Base-by-base conservation (phyloP, 2,888 invertebrate species). In the Eupithecia centaureata region DNA sequence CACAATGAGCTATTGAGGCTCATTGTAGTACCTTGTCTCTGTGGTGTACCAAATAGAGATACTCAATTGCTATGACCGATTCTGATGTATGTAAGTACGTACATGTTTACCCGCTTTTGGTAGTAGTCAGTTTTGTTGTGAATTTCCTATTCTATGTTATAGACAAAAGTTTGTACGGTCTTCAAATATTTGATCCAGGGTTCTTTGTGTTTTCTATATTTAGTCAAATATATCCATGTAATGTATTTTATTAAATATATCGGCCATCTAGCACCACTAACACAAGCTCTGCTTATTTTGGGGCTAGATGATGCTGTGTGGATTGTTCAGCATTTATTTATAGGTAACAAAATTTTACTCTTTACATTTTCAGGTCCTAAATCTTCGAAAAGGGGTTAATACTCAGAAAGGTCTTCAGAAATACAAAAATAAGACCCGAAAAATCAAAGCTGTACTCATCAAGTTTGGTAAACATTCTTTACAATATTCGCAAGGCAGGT, bases 1-100 rank as follows among this genome's bases (percentile, higher is more conserved):
- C 73, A 82, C 82, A 82, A 79, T 77, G 68, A 69, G 35, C 67
- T 72, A 76, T 80, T 79, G 75, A 78, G 66, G 56, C 32, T 47
- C 59, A 65, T 52, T 52, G 52, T 51, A 12, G 25, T 52, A 15
- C 27, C 12, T 27, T 25, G 27, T 52, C 1, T 52, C 15, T 27
- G 12, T 47, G 12, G 22, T 18, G 42, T 42, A 42, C 42, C 47
- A 47, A 47, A 47, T 47, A 47, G n/a, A 42, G 47, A n/a, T 47
- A 22, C 47, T 47, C 22, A 22, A 47, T 47, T 18, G 47, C 22
- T 47, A 22, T n/a, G 10, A 8, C 3, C 10, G 4, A 3, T 12
- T 47, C 12, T 12, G 10, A 47, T n/a, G n/a, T n/a, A n/a, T n/a
- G n/a, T n/a, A 30, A 5, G 5, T 30, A 30, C 30, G 4, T 12